These are phyloP conservation scores for Echinops telfairi DNA, from an alignment of 2,113 vertebrate genomes.

Conservation along the genomic window DNA sequence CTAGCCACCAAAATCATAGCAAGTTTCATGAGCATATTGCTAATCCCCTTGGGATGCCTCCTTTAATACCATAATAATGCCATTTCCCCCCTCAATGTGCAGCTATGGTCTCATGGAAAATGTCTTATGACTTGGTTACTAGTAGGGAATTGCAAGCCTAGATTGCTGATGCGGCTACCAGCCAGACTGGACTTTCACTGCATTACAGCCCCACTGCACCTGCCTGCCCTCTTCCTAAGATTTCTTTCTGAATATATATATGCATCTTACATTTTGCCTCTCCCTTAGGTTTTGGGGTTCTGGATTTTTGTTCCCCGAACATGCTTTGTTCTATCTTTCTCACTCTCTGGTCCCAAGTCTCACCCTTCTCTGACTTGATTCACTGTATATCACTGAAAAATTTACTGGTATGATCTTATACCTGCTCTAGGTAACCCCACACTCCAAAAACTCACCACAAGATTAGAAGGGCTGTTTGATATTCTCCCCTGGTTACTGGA, in stretches of 20 bases:
- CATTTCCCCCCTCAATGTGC: too few species aligned
- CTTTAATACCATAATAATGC: too few species aligned
- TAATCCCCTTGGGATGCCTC: too few species aligned
- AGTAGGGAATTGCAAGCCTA: not conserved
- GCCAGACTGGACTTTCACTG: too few species aligned
- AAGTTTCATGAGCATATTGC: too few species aligned
- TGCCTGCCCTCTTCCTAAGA: not conserved
- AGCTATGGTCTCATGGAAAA: too few species aligned
- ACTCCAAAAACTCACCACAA: conserved; percentile 15
- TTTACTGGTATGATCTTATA: not conserved
- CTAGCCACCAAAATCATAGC: too few species aligned
- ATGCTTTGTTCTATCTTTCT: conserved; percentile 6
- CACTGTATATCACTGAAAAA: not conserved
- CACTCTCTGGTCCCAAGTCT: not conserved
- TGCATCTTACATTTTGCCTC: not conserved
- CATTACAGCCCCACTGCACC: not conserved
- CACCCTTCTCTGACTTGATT: not conserved
- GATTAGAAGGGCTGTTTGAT: not conserved
- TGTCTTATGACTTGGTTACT: not conserved
- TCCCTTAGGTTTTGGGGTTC: conserved; percentile 16
- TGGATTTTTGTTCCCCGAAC: not conserved
- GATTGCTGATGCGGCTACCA: not conserved
- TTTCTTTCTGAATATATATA: not conserved
- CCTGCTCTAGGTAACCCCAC: not conserved
- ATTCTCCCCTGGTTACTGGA: not conserved